These are phyloP conservation scores for Callionymus lyra DNA, from an alignment of 2,113 vertebrate species.

Conservation along the genomic window DNA sequence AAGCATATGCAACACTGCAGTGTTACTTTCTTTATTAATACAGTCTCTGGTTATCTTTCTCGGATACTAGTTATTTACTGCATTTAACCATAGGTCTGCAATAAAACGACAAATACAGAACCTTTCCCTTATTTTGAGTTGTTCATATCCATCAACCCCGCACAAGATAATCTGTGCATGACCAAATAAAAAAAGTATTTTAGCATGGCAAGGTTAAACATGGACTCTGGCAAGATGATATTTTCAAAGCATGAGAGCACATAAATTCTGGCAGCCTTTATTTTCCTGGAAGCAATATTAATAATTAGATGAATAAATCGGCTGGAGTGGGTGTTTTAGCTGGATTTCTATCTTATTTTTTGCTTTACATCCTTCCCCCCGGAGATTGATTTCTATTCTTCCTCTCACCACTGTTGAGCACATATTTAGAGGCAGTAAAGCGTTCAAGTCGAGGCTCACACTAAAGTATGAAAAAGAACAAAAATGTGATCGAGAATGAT, in stretches of 20 bases:
- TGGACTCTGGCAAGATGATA: background rate
- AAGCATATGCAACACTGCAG: slow-evolving; percentile 1
- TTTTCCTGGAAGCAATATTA: background rate
- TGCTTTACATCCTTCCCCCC: slow-evolving; percentile 3
- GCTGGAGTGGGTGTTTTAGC: background rate
- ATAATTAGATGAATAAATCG: slow-evolving; percentile 4
- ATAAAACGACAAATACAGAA: too few species aligned
- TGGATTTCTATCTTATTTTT: slow-evolving; percentile 10
- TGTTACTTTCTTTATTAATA: too few species aligned
- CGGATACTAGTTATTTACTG: too few species aligned
- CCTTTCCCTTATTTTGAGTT: too few species aligned
- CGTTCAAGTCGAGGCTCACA: slow-evolving; percentile 18
- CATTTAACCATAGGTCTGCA: too few species aligned
- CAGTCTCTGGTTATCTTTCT: too few species aligned
- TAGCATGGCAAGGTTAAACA: too few species aligned
- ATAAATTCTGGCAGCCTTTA: background rate
- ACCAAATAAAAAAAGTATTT: too few species aligned
- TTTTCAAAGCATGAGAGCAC: slow-evolving; percentile 1
- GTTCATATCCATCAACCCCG: too few species aligned
- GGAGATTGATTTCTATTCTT: slow-evolving; percentile 6
- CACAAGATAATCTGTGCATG: too few species aligned
- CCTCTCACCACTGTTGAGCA: slow-evolving; percentile 16
- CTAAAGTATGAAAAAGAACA: too few species aligned
- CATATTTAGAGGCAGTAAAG: slow-evolving; percentile 35
- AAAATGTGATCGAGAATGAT: too few species aligned